phyloP scores from a whole-genome alignment of 2,113 vertebrate genomes.

The Salvelinus fontinalis region DNA sequence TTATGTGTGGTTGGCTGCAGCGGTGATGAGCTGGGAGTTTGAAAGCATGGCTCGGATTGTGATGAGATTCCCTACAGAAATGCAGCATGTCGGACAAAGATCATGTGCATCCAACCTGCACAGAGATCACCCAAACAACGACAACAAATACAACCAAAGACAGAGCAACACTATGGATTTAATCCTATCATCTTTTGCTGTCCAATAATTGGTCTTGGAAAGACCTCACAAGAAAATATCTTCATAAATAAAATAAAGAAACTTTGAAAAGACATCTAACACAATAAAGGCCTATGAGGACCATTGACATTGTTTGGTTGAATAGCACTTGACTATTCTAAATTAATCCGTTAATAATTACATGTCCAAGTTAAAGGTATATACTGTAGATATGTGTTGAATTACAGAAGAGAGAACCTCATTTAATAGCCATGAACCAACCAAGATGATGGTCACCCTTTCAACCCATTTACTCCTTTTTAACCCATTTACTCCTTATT shows the following conservation, averaged over 20 bases:
- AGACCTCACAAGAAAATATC: background rate
- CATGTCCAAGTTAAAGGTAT: background rate
- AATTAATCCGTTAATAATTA: background rate
- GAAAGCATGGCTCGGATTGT: background rate
- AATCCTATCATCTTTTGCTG: background rate
- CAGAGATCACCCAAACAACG: background rate
- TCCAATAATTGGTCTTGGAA: conserved; percentile 1
- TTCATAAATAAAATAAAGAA: background rate
- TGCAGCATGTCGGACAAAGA: background rate
- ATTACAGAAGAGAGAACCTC: conserved; percentile 12
- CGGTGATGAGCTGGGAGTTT: background rate
- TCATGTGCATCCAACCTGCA: conserved; percentile 1
- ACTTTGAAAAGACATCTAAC: conserved; percentile 5
- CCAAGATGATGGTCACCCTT: conserved; percentile 50
- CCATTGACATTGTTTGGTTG: background rate
- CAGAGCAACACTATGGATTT: background rate
- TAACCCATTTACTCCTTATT: background rate
- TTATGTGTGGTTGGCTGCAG: background rate
- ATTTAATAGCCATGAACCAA: conserved; percentile 3
- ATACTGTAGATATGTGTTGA: conserved; percentile 10
- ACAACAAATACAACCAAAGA: background rate
- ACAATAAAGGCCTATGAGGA: conserved; percentile 1
- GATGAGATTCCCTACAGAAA: background rate
- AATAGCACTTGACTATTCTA: background rate
- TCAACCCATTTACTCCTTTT: conserved; percentile 53